Percentiles rank a stretch among this genome's conserved stretches.
Conservation (phyloP, 2,797 vertebrate genomes). For the Gadopsis marmoratus region DNA sequence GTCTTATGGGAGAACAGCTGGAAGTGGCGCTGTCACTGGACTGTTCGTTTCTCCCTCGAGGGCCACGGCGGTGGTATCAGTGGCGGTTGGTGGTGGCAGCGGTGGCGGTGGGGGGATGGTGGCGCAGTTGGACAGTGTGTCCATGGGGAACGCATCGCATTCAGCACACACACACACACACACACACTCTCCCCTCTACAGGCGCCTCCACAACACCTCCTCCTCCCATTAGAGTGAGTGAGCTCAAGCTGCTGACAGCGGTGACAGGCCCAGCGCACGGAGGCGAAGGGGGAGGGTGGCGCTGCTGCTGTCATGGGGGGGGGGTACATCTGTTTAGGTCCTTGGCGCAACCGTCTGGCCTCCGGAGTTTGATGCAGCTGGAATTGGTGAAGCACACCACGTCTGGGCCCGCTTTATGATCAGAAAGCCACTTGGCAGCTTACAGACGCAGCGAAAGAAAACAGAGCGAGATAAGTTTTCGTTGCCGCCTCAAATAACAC, state of each 20-base stretch:
- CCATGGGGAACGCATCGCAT: constrained; percentile 62
- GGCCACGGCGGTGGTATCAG: constrained; percentile 18
- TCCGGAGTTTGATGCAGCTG: constrained; percentile 45
- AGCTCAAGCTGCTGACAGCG: constrained; percentile 71
- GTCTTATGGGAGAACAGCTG: constrained; percentile 73
- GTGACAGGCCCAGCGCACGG: constrained; percentile 63
- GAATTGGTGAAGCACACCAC: constrained; percentile 25
- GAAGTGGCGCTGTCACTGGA: constrained; percentile 56
- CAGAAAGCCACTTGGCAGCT: constrained; percentile 55
- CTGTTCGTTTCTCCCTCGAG: constrained; percentile 47
- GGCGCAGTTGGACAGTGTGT: constrained; percentile 61
- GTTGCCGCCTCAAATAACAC: constrained; percentile 9
- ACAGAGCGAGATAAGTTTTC: background rate
- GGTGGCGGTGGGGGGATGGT: background rate
- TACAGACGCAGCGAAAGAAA: background rate
- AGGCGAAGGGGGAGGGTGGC: constrained; percentile 6
- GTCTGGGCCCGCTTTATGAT: constrained; percentile 45
- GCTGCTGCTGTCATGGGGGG: background rate
- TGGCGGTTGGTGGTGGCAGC: constrained; percentile 27
- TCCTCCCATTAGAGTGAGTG: constrained; percentile 65
- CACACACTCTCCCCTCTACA: constrained; percentile 16
- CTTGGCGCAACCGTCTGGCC: constrained; percentile 44
- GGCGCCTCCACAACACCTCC: constrained; percentile 37
- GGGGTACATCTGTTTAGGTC: constrained; percentile 67
- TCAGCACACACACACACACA: constrained; percentile 48